Evolutionary conservation across 2,797 vertebrate genomes (phyloP), one percentile per base, ranked within the genome.

Genomic region (Alfaro cultratus): DNA sequence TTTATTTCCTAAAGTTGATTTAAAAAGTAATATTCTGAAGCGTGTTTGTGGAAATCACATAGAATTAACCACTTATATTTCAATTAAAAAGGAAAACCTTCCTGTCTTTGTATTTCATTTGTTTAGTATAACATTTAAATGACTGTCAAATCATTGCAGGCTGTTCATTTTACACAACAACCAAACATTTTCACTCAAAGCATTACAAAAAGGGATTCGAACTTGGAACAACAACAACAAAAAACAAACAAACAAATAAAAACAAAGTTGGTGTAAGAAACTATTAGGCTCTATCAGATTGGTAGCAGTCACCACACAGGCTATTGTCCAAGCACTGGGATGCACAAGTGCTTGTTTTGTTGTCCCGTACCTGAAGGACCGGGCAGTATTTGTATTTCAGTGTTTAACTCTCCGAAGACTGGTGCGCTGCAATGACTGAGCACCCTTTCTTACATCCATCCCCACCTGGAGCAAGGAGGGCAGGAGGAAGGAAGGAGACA

Each of bases 341-440:
- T 89, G 86, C 88, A 85, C 85, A 79, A 85, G 89, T 93, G 91
- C 91, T 93, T 91, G 84, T 75, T 62, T 45, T 64, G 79, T 88
- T 71, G 89, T 89, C 92, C 91, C 88, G 47, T 96, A 96, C 95
- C 96, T 95, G 91, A 82, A 91, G 93, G 90, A 92, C 86, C 84
- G 91, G 91, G 89, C 79, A 87, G 90, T 94, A 82, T 93, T 87
- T 94, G 77, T 89, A 90, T 93, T 89, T 99, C 97, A 99, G 95
- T 99, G 97, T 89, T 98, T 98, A 91, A 97, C 96, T 95, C 97
- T 97, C 95, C 97, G 97, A 92, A 97, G 96, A 96, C 97, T 97
- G 96, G 96, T 96, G 93, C 95, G 95, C 95, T 98, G 97, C 95
- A 97, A 96, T 96, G 97, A 97, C 94, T 98, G 97, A 95, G 96